These are phyloP conservation scores for Madoqua kirkii DNA, from an alignment of 2,113 vertebrate genomes.

Conservation along the genomic window DNA sequence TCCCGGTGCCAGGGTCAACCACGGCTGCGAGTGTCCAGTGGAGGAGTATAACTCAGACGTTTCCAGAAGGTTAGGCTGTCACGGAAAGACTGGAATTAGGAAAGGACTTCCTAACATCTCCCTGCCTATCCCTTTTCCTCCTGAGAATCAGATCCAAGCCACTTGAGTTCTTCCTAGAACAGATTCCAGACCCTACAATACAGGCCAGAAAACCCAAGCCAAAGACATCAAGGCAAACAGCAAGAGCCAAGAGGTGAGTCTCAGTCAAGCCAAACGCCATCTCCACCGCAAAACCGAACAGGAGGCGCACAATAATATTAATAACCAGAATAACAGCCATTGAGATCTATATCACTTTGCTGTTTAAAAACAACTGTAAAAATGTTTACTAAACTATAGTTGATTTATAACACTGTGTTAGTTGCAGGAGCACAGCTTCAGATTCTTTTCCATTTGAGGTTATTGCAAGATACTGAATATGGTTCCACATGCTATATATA, in stretches of 20 bases:
- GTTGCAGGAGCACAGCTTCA: not conserved
- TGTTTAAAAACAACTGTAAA: not conserved
- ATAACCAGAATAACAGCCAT: not conserved
- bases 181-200: not conserved
- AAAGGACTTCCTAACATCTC: not conserved
- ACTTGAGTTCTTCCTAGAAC: not conserved
- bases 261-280: not conserved
- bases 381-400: not conserved
- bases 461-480: not conserved
- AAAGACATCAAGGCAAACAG: not conserved
- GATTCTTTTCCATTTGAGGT: not conserved
- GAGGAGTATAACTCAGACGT: no score
- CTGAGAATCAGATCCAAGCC: not conserved
- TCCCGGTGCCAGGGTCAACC: not conserved
- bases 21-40: not conserved
- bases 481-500: not conserved
- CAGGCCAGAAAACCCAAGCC: not conserved
- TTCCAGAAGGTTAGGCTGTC: not conserved
- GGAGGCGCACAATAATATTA: not conserved
- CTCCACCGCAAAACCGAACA: not conserved
- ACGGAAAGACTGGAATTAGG: not conserved
- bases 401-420: not conserved
- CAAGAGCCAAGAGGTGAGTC: not conserved
- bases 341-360: not conserved
- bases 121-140: not conserved